Percentiles rank a stretch among this genome's conserved stretches.
Conservation (phyloP, 2,888 invertebrate genomes). For the Nemapogon koenigi region DNA sequence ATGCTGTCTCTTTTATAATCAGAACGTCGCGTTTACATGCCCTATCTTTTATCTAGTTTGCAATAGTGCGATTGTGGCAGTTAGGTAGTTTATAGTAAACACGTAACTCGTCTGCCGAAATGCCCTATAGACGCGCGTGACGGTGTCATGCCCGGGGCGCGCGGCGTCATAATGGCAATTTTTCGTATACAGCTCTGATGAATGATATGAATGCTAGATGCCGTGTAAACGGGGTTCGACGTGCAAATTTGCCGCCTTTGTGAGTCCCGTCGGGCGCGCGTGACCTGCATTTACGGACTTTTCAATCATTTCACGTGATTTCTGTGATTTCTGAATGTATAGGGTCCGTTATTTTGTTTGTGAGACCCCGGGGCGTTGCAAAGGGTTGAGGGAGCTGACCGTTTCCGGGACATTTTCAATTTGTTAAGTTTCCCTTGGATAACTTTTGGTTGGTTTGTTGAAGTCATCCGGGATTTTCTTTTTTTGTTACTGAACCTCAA, state of each 20-base stretch:
- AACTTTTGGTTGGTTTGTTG: no score
- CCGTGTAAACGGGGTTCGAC: slow-evolving; percentile 56
- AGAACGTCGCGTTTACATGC: no score
- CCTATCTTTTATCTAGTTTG: no score
- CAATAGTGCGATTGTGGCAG: no score
- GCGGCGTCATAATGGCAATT: slow-evolving; percentile 47
- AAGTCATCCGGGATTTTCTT: no score
- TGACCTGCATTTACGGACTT: slow-evolving; percentile 19
- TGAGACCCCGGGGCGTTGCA: slow-evolving; percentile 34
- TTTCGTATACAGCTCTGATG: slow-evolving; percentile 47
- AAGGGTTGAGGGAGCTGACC: slow-evolving; percentile 19
- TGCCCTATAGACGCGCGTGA: no score
- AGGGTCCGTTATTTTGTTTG: slow-evolving; percentile 53
- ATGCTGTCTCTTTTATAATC: no score
- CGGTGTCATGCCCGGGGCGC: slow-evolving; percentile 28
- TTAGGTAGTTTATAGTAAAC: no score
- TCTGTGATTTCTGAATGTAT: slow-evolving; percentile 34
- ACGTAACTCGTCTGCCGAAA: no score
- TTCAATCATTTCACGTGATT: slow-evolving; percentile 37
- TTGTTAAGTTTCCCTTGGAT: no score
- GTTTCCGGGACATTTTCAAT: neutral
- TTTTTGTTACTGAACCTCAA: no score
- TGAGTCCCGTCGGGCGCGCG: slow-evolving; percentile 18
- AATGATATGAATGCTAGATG: slow-evolving; percentile 57
- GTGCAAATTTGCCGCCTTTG: slow-evolving; percentile 62